phyloP scores from a whole-genome alignment of 1,140 invertebrate genomes.

The Triops cancriformis region DNA sequence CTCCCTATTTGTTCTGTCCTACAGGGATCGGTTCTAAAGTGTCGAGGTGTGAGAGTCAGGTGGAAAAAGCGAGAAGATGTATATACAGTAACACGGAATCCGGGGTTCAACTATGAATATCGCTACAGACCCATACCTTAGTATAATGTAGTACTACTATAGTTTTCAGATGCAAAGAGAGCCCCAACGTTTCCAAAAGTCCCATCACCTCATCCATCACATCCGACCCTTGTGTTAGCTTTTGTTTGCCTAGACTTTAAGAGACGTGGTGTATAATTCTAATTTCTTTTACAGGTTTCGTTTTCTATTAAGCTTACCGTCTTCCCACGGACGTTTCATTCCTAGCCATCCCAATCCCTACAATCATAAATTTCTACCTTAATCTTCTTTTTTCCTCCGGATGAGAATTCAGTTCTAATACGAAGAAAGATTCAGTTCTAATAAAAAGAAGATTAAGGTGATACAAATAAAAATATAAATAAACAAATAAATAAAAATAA shows the following conservation, averaged over 20 bases:
- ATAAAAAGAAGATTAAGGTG: no score
- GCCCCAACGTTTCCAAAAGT: neutral
- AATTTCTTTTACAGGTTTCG: neutral
- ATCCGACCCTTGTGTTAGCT: neutral
- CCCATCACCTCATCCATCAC: neutral
- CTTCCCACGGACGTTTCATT: neutral
- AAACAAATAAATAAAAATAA: no score
- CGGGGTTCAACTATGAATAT: neutral
- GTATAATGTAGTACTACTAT: neutral
- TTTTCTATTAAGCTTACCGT: neutral
- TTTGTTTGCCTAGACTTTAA: neutral
- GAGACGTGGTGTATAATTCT: neutral
- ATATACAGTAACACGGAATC: neutral
- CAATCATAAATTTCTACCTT: no score
- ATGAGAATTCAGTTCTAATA: no score
- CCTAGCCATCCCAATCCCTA: neutral
- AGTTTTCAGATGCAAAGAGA: neutral
- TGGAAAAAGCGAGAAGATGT: neutral
- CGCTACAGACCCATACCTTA: neutral
- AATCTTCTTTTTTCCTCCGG: no score
- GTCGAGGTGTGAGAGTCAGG: constrained; percentile 2
- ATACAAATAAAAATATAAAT: no score
- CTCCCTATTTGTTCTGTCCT: neutral
- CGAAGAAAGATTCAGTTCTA: no score
- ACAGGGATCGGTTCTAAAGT: neutral